Evolutionary conservation across 2,797 vertebrate genomes (phyloP).

Genomic region (Sebastes paucispinis): DNA sequence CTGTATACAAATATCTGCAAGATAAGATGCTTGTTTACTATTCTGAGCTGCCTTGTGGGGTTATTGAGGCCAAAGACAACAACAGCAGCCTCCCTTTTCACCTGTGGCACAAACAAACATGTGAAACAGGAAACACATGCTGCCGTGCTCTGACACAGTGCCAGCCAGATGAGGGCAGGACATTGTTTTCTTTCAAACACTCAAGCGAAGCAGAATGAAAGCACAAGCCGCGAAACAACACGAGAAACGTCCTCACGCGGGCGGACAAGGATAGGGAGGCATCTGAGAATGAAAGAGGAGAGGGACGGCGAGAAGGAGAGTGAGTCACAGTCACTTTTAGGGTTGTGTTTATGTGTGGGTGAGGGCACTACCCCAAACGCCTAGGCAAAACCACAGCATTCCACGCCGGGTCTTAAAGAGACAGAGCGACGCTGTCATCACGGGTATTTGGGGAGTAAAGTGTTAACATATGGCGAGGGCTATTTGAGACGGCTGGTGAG

Average conservation of each 20-base stretch:
- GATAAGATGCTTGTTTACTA: conserved; percentile 20
- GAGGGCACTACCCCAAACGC: conserved; percentile 81
- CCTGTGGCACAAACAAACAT: conserved; percentile 64
- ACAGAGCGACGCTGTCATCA: conserved; percentile 74
- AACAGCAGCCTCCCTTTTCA: conserved; percentile 15
- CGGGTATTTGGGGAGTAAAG: conserved; percentile 73
- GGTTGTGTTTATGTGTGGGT: conserved; percentile 75
- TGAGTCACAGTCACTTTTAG: conserved; percentile 70
- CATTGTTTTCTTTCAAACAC: conserved; percentile 1
- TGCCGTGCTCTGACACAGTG: conserved; percentile 19
- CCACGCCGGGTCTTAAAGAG: conserved; percentile 78
- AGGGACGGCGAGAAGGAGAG: conserved; percentile 36
- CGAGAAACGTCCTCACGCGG: conserved; percentile 3
- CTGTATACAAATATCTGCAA: background rate
- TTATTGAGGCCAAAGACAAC: conserved; percentile 36
- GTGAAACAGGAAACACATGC: conserved; percentile 63
- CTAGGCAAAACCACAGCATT: conserved; percentile 81
- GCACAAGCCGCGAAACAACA: conserved; percentile 15
- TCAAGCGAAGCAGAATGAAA: conserved; percentile 19
- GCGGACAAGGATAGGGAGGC: conserved; percentile 10
- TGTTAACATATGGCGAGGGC: conserved; percentile 73
- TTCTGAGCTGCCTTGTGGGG: background rate
- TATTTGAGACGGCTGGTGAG: conserved; percentile 60
- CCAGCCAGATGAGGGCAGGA: conserved; percentile 34
- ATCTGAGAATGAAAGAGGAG: conserved; percentile 22